These are phyloP conservation scores for Brachypterus glaber DNA, from an alignment of 2,888 invertebrate species.

Conservation along the genomic window DNA sequence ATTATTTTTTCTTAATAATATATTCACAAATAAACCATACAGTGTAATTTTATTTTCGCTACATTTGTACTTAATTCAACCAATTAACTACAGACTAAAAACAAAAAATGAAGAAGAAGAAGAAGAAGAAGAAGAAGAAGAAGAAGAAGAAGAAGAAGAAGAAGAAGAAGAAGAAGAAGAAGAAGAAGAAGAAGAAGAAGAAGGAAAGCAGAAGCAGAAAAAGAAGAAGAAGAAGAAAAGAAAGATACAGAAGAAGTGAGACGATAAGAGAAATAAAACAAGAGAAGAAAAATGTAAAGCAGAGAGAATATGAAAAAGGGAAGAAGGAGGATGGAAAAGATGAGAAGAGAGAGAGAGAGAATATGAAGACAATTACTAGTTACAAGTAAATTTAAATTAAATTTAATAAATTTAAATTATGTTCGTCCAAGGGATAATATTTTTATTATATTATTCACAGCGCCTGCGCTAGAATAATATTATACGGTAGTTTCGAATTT, in stretches of 20 bases:
- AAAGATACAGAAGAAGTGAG: not conserved
- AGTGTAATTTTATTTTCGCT: no score
- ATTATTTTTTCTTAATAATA: no score
- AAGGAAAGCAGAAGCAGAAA: not conserved
- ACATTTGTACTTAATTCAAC: no score
- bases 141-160: constrained; percentile 1
- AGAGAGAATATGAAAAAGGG: not conserved
- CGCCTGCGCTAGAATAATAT: no score
- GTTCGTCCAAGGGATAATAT: no score
- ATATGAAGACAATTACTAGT: no score
- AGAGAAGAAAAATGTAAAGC: not conserved
- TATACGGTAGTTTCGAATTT: no score
- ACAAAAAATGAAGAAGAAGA: not conserved
- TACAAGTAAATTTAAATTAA: no score
- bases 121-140: not conserved
- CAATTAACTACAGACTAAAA: no score
- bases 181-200: not conserved
- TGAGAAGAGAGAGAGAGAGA: not conserved
- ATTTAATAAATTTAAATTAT: no score
- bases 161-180: not conserved
- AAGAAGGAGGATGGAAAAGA: constrained; percentile 2
- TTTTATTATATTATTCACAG: no score
- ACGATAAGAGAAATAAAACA: not conserved
- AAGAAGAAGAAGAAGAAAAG: not conserved
- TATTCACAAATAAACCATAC: no score